A percentile compares a stretch with the other conserved stretches of the same genome.
These are phyloP conservation scores for Pseudobourletiella spinata DNA, from an alignment of 1,140 invertebrate genomes.

Conservation along the genomic window DNA sequence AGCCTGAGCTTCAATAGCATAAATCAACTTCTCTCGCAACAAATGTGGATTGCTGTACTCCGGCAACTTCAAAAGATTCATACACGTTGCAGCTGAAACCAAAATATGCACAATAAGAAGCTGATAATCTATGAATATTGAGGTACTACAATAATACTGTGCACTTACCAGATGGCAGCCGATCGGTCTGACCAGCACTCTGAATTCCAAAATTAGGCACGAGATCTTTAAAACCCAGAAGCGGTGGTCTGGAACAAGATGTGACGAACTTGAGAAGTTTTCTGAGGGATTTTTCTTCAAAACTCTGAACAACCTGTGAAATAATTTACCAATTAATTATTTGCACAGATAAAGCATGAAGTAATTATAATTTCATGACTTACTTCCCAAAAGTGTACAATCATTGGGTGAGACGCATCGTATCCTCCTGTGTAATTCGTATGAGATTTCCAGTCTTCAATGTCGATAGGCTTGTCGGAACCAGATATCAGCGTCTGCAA, in stretches of 20 bases:
- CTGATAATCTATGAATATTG: not conserved
- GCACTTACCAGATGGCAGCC: constrained; percentile 26
- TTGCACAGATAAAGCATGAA: not conserved
- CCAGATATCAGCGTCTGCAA: constrained; percentile 90
- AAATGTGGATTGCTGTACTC: constrained; percentile 70
- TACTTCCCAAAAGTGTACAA: constrained; percentile 52
- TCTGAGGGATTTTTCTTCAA: constrained; percentile 73
- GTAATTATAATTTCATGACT: not conserved
- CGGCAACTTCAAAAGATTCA: constrained; percentile 93
- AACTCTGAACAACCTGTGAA: constrained; percentile 74
- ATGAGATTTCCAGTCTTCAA: constrained; percentile 75
- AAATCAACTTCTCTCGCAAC: constrained; percentile 74
- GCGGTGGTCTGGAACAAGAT: constrained; percentile 88
- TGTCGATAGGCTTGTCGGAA: constrained; percentile 80
- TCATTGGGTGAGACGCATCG: constrained; percentile 56
- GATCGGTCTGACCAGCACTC: constrained; percentile 20
- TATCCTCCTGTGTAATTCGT: constrained; percentile 80
- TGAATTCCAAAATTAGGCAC: constrained; percentile 36
- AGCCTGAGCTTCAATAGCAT: constrained; percentile 87
- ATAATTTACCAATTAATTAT: constrained; percentile 40
- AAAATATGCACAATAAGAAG: not conserved
- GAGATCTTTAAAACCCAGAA: constrained; percentile 84
- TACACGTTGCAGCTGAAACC: constrained; percentile 80
- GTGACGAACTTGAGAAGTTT: constrained; percentile 94
- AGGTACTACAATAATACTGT: not conserved